Conservation (phyloP, 2,797 vertebrate species). For the Microctenopoma lineatum region DNA sequence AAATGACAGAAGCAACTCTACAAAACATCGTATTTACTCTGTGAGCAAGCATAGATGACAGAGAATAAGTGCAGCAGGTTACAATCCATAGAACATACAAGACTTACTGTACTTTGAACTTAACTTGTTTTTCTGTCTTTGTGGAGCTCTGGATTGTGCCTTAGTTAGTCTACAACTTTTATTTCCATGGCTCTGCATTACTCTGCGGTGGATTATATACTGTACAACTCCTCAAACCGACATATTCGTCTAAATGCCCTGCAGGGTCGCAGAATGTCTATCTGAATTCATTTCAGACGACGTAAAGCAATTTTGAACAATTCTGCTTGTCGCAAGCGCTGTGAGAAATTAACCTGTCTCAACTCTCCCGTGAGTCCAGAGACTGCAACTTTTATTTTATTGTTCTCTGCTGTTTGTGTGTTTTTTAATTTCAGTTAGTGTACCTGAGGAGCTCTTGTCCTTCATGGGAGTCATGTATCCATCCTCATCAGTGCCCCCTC, state of each 20-base stretch:
- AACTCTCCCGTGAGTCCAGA: neutral
- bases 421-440: neutral
- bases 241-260: constrained; percentile 1
- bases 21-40: constrained; percentile 37
- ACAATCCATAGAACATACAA: neutral
- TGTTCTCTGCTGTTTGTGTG: neutral
- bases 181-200: neutral
- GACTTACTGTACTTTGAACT: constrained; percentile 17
- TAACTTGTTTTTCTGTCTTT: constrained; percentile 8
- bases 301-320: neutral
- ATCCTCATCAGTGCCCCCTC: constrained; percentile 90
- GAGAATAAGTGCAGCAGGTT: neutral
- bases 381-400: neutral
- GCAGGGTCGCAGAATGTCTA: constrained; percentile 7
- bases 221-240: neutral
- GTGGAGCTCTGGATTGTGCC: neutral
- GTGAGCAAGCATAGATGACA: constrained; percentile 29
- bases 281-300: constrained; percentile 1
- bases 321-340: neutral
- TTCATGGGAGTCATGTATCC: constrained; percentile 96
- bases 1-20: constrained; percentile 31
- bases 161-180: neutral
- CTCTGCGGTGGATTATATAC: constrained; percentile 1
- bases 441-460: constrained; percentile 94
- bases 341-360: constrained; percentile 8